Conservation (phyloP, 2,797 vertebrate genomes). For the Choloepus didactylus region DNA sequence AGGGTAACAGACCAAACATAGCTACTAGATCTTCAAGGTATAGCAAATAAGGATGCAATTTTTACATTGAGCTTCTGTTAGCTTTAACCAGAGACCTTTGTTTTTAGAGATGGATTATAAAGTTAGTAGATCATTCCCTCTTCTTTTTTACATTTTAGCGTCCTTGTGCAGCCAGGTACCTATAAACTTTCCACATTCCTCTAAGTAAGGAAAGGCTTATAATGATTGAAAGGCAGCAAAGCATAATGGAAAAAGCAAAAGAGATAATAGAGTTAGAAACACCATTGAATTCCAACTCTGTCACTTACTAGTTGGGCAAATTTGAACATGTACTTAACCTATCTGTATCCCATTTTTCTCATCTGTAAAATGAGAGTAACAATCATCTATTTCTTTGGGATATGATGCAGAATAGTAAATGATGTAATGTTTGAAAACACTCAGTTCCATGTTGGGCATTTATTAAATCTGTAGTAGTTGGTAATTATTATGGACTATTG, state of each 20-base stretch:
- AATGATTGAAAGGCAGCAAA: neutral
- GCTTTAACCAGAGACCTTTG: neutral
- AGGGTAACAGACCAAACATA: neutral
- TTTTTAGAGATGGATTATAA: slow-evolving; percentile 42
- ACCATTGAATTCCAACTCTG: neutral
- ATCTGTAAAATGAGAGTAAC: neutral
- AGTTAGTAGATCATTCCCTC: neutral
- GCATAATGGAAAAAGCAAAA: neutral
- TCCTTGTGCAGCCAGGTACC: neutral
- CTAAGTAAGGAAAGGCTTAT: neutral
- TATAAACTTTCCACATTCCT: neutral
- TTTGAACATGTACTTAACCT: slow-evolving; percentile 11
- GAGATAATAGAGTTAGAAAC: neutral
- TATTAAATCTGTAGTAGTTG: neutral
- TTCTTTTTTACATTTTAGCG: neutral
- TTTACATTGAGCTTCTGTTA: slow-evolving; percentile 19
- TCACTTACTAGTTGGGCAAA: neutral
- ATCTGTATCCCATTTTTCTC: neutral
- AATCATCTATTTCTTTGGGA: neutral
- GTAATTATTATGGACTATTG: neutral
- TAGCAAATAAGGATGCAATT: neutral
- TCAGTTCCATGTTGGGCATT: neutral
- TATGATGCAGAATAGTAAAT: neutral
- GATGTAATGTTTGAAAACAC: neutral
- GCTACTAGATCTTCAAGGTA: neutral